Base-by-base conservation (phyloP, 2,888 invertebrate genomes). In the Nymphalis urticae region DNA sequence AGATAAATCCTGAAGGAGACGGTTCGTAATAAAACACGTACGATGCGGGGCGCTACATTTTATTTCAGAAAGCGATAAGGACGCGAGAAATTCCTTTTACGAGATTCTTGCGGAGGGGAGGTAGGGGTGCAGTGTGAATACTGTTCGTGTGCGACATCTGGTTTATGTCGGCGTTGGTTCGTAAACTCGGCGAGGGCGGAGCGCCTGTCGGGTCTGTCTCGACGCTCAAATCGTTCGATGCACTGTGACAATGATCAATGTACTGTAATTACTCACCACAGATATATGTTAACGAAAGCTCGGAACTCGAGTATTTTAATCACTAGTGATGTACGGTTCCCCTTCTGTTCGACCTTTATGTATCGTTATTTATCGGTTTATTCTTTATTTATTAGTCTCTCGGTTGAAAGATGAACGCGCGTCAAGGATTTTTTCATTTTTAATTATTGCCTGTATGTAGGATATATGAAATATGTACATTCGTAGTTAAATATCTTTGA, bases 51-150 rank as follows among this genome's bases (percentile, higher is more conserved):
- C 86, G 89, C 87, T 89, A 90, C 91, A 90, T 92, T 91, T 92
- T 92, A 92, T 92, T 92, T 91, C 89, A 85, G 87, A 88, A 90
- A 88, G 90, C 90, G 91, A 92, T 92, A 92, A 91, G 91, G 87
- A 88, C 86, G 86, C 86, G 86, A 88, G 90, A 90, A 89, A 90
- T 90, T 91, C 88, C 87, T 89, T 92, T 90, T 89, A 91, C 91
- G 89, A 87, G 88, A 87, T 87, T 86, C 87, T 84, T 85, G 85
- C 77, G 84, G 85, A 83, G 82, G 82, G 83, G 78, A 79, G 80
- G 81, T 79, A 76, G 72, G 79, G 79, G 66, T 64, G 78, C 75
- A 77, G 72, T 71, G 76, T 69, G 77, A 78, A 80, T 80, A 80
- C 80, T 82, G 77, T 82, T 84, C 85, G 81, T 82, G 81, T 82